These are phyloP conservation scores for Hydraecia micacea DNA, from an alignment of 2,888 invertebrate species.

Conservation along the genomic window DNA sequence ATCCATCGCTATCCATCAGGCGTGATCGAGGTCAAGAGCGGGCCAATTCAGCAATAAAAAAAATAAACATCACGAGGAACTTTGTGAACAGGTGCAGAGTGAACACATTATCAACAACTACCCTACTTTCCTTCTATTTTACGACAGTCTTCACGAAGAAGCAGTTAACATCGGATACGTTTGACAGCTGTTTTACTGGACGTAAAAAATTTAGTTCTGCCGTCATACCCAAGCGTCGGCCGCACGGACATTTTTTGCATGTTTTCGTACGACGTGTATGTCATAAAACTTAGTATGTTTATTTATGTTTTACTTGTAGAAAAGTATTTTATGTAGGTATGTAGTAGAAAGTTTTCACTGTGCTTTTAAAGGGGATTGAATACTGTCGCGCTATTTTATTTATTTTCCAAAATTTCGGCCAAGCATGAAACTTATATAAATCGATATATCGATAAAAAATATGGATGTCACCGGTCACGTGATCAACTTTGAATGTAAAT, in stretches of 20 bases:
- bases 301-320: constrained; percentile 31
- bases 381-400: too few relatives aligned
- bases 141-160: constrained; percentile 78
- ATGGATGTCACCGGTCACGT: too few relatives aligned
- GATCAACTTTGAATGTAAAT: too few relatives aligned
- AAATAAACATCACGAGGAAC: background rate
- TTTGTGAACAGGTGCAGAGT: constrained; percentile 23
- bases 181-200: constrained; percentile 78
- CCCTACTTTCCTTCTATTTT: constrained; percentile 64
- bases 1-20: too few relatives aligned
- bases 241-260: constrained; percentile 37
- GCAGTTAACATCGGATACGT: constrained; percentile 79
- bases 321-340: constrained; percentile 13
- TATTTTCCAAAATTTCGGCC: too few relatives aligned
- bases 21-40: too few relatives aligned
- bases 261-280: constrained; percentile 15
- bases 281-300: constrained; percentile 25
- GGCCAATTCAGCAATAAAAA: too few relatives aligned
- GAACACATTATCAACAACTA: constrained; percentile 37
- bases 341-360: background rate
- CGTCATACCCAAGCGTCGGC: constrained; percentile 29
- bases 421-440: too few relatives aligned
- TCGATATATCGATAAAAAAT: too few relatives aligned
- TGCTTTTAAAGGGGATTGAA: background rate
- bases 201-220: constrained; percentile 78